These are phyloP conservation scores for Macrophya annulata DNA, from an alignment of 2,888 invertebrate genomes.

Conservation along the genomic window DNA sequence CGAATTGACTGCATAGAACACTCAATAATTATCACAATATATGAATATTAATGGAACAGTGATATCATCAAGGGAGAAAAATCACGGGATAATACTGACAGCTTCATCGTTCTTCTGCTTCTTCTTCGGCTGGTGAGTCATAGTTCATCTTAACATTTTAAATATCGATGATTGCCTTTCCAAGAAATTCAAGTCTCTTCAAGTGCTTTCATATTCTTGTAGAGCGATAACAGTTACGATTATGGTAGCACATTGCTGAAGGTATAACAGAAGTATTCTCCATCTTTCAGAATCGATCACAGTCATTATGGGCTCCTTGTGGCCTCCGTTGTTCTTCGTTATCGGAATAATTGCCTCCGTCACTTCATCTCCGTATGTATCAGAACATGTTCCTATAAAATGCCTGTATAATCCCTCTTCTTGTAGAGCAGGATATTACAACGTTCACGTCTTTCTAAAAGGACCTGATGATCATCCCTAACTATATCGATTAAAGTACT, in stretches of 20 bases:
- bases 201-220: neutral
- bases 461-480: neutral
- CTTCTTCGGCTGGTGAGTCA: neutral
- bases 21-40: neutral
- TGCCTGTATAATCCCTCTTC: too few species aligned
- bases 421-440: neutral
- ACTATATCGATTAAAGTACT: neutral
- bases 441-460: neutral
- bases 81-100: neutral
- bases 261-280: neutral
- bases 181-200: neutral
- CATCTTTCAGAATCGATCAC: neutral
- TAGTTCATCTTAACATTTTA: neutral
- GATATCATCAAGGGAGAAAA: neutral
- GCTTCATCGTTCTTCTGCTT: neutral
- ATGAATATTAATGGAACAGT: neutral
- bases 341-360: slow-evolving; percentile 56
- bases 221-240: neutral
- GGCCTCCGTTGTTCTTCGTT: slow-evolving; percentile 58
- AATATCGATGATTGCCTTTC: neutral
- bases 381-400: too few species aligned
- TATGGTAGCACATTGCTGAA: neutral
- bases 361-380: slow-evolving; percentile 63
- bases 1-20: neutral
- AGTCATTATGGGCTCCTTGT: slow-evolving; percentile 62